Conservation (phyloP, 2,113 vertebrate genomes). For the Pachypanchax playfairii region DNA sequence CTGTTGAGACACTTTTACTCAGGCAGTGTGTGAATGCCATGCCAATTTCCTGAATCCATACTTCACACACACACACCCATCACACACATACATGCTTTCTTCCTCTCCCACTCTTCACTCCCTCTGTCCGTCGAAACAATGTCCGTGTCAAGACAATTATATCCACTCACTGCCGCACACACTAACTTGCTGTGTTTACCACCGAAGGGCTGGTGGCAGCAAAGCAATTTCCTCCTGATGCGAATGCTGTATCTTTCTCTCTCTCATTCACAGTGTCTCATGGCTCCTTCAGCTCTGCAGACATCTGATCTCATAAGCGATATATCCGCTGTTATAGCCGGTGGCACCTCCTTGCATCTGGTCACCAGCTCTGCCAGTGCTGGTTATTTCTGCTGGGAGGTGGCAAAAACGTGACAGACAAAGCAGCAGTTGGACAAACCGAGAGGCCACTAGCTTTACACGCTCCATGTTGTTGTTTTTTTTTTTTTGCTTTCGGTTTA, state of each 20-base stretch:
- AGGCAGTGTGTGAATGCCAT: constrained; percentile 76
- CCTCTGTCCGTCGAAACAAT: constrained; percentile 78
- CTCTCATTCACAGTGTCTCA: constrained; percentile 66
- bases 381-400: constrained; percentile 78
- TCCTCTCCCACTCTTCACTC: constrained; percentile 63
- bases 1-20: constrained; percentile 77
- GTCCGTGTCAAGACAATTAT: constrained; percentile 80
- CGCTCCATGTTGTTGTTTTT: no score
- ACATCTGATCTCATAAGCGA: constrained; percentile 83
- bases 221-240: constrained; percentile 81
- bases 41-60: constrained; percentile 83
- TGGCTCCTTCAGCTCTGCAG: constrained; percentile 71
- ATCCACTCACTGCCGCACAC: constrained; percentile 69
- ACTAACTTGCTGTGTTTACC: constrained; percentile 76
- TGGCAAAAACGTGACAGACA: constrained; percentile 64
- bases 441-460: constrained; percentile 39
- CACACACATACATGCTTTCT: constrained; percentile 27
- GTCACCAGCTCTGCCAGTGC: constrained; percentile 75
- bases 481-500: constrained; percentile 55
- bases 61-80: constrained; percentile 68
- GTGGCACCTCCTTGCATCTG: constrained; percentile 75
- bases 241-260: constrained; percentile 66
- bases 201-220: constrained; percentile 75
- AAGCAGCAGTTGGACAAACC: constrained; percentile 65
- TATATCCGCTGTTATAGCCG: constrained; percentile 79